Percentiles rank a stretch among this genome's conserved stretches.
These are phyloP conservation scores for Zootermopsis nevadensis DNA, from an alignment of 2,888 invertebrate genomes.

Conservation along the genomic window DNA sequence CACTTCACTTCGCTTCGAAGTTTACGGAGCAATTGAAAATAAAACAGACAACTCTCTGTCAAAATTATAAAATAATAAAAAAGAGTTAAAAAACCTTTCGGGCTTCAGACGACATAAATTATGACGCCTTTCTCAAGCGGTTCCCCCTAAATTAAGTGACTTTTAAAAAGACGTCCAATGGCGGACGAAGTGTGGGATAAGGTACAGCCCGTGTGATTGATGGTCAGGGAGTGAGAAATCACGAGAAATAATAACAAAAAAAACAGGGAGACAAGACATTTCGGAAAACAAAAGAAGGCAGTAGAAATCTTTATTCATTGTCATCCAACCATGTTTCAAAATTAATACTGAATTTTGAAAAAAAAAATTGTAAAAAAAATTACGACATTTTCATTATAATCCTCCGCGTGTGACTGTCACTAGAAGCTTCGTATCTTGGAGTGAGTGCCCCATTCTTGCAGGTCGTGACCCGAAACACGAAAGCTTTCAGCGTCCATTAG, in stretches of 20 bases:
- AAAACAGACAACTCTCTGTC: too few relatives aligned
- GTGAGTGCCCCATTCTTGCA: neutral
- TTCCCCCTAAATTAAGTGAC: neutral
- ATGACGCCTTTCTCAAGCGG: neutral
- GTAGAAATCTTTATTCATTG: neutral
- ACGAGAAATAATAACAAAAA: neutral
- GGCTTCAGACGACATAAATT: too few relatives aligned
- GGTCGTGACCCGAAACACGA: neutral
- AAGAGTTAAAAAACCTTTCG: too few relatives aligned
- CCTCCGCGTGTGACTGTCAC: too few relatives aligned
- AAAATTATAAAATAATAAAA: too few relatives aligned
- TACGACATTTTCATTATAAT: too few relatives aligned
- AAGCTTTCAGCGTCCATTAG: conserved; percentile 20
- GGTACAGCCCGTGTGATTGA: neutral
- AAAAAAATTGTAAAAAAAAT: too few relatives aligned
- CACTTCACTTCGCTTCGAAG: too few relatives aligned
- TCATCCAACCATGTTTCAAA: neutral
- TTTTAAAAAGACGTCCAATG: neutral
- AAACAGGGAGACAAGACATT: neutral
- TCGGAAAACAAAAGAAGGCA: neutral
- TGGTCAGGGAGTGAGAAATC: conserved; percentile 16
- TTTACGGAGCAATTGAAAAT: too few relatives aligned
- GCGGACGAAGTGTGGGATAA: neutral
- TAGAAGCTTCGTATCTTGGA: conserved; percentile 28
- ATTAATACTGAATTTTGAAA: neutral